These are phyloP conservation scores for Albula glossodonta DNA, from an alignment of 2,113 vertebrate genomes.

Conservation along the genomic window DNA sequence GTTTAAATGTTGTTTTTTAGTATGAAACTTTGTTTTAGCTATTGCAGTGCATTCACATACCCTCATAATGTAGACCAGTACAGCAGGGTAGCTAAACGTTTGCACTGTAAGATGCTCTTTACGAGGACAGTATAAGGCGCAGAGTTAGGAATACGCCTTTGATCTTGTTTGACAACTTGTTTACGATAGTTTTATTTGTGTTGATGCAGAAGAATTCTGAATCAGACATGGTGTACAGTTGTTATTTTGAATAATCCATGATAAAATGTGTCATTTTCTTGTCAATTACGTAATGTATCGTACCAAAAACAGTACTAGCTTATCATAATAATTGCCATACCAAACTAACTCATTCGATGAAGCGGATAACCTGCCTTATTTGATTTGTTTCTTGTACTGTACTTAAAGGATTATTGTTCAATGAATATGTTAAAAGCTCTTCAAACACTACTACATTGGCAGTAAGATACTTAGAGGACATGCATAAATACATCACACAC, in stretches of 20 bases:
- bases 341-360: neutral
- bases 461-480: neutral
- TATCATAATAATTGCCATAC: neutral
- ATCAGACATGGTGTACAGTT: neutral
- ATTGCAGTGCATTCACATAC: neutral
- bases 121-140: too few species aligned
- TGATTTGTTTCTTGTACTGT: neutral
- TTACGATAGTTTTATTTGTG: neutral
- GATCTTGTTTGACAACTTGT: neutral
- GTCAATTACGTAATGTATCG: neutral
- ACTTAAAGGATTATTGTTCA: neutral
- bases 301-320: neutral
- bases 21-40: neutral
- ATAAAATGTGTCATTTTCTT: neutral
- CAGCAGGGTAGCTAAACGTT: neutral
- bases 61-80: neutral
- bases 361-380: neutral
- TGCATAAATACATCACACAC: neutral
- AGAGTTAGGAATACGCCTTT: neutral
- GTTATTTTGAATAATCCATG: neutral
- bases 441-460: too few species aligned
- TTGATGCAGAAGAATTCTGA: neutral
- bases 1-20: neutral
- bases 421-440: neutral
- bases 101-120: neutral